Evolutionary conservation across 2,797 vertebrate genomes (phyloP).

Genomic region (Harpagifer antarcticus): DNA sequence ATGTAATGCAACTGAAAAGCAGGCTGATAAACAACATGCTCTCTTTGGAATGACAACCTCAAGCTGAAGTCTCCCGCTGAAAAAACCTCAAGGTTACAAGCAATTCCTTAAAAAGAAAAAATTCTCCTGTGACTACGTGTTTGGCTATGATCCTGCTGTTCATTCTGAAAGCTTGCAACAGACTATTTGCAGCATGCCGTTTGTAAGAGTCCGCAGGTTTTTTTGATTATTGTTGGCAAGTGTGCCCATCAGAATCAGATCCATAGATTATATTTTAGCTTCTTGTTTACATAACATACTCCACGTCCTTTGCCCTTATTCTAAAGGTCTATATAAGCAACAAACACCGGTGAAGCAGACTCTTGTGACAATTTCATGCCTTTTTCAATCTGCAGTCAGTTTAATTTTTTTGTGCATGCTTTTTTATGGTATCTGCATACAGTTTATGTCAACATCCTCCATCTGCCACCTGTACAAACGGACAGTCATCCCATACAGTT

Average conservation of each 20-base stretch:
- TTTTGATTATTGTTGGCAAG: slow-evolving; percentile 7
- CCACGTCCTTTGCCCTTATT: slow-evolving; percentile 12
- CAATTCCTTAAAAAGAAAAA: background rate
- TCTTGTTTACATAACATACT: slow-evolving; percentile 65
- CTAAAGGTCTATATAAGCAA: slow-evolving; percentile 10
- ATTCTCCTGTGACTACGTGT: slow-evolving; percentile 46
- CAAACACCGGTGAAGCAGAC: slow-evolving; percentile 39
- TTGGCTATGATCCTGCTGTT: slow-evolving; percentile 38
- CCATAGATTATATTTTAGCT: slow-evolving; percentile 40
- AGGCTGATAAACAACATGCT: slow-evolving; percentile 59
- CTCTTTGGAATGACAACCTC: slow-evolving; percentile 34
- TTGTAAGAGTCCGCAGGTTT: slow-evolving; percentile 33
- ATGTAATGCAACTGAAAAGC: slow-evolving; percentile 52
- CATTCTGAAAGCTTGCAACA: slow-evolving; percentile 38
- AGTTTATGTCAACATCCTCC: slow-evolving; percentile 22
- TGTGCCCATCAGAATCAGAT: slow-evolving; percentile 32
- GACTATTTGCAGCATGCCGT: slow-evolving; percentile 55
- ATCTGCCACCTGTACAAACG: slow-evolving; percentile 40
- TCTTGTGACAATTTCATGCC: slow-evolving; percentile 54
- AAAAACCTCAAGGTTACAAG: slow-evolving; percentile 33
- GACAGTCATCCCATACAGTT: slow-evolving; percentile 33
- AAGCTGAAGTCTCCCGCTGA: slow-evolving; percentile 35
- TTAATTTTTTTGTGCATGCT: slow-evolving; percentile 43
- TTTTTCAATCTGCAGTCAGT: slow-evolving; percentile 53
- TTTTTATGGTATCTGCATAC: slow-evolving; percentile 23